phyloP scores from a whole-genome alignment of 2,888 invertebrate genomes.

The Drosophila borealis region DNA sequence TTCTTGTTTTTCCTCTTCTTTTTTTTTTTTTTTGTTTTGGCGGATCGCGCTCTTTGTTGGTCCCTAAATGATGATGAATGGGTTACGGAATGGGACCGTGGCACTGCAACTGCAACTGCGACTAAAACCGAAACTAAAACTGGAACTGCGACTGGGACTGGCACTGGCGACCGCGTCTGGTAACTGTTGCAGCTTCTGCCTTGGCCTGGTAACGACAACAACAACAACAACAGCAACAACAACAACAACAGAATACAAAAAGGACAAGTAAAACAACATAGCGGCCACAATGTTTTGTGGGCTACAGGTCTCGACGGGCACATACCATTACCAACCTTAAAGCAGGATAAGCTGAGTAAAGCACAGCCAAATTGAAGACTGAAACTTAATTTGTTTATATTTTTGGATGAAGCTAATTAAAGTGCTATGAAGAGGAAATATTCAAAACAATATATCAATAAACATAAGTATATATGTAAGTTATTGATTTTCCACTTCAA shows the following conservation, averaged over 20 bases:
- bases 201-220: constrained; percentile 37
- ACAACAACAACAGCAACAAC: constrained; percentile 18
- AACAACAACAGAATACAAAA: not conserved
- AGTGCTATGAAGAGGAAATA: too few species aligned
- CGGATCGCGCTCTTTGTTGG: constrained; percentile 24
- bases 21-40: constrained; percentile 17
- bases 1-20: not conserved
- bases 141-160: not conserved
- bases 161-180: constrained; percentile 6
- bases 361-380: too few species aligned
- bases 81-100: constrained; percentile 24
- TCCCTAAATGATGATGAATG: constrained; percentile 75
- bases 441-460: too few species aligned
- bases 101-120: constrained; percentile 19
- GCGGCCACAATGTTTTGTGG: not conserved
- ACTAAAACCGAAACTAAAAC: constrained; percentile 22
- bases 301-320: not conserved
- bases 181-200: constrained; percentile 42
- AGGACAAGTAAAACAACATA: too few species aligned
- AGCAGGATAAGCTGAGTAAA: too few species aligned
- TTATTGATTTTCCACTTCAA: too few species aligned
- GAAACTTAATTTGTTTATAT: too few species aligned
- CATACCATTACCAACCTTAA: too few species aligned
- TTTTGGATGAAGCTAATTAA: too few species aligned
- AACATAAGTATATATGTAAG: too few species aligned